Base-by-base conservation (phyloP, 1,140 invertebrate genomes). In the Drosophila bipectinata region DNA sequence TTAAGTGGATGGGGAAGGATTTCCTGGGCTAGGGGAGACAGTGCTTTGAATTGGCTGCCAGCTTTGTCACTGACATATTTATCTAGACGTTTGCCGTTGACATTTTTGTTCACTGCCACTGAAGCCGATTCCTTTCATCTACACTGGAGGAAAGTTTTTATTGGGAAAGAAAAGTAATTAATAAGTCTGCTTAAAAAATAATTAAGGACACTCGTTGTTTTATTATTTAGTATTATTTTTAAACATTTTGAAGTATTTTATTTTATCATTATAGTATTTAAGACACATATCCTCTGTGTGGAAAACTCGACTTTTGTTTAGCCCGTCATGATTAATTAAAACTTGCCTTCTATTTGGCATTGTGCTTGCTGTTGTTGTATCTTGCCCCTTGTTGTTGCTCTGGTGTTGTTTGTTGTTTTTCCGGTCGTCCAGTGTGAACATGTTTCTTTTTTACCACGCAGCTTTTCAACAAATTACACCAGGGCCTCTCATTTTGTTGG, bases 261-360 rank as follows among this genome's bases (percentile, higher is more conserved):
- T 5, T 28, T 28, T 6, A 28, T 28, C 6, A 18, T 28, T 4
- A 37, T 15, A 2, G 18, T 5, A 44, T 44, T 28, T 3, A 44
- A 14, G 12, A 21, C 8, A 0, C 18, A n/a, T 49, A n/a, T 67
- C 18, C 9, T 14, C 14, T 14, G n/a, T 10, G 37, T 45, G 39
- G 3, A 21, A 72, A 68, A 62, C 62, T 72, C 32, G 45, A 60
- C 53, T 79, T 82, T 77, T 77, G 78, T 76, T 87, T 79, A 77
- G 69, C 59, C 74, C 62, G 47, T 62, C 83, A 88, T 87, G 83
- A 87, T 87, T 87, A 87, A 87, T 87, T 87, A 87, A 87, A 87
- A 87, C 74, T 79, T 88, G 62, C 66, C 57, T 47, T 44, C 37
- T 66, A 68, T 48, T 66, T 44, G 41, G 41, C 14, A 44, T 44